Percentiles rank a stretch among this genome's conserved stretches.
Evolutionary conservation across 2,113 vertebrate species (phyloP).

Genomic region (Nesoenas mayeri): DNA sequence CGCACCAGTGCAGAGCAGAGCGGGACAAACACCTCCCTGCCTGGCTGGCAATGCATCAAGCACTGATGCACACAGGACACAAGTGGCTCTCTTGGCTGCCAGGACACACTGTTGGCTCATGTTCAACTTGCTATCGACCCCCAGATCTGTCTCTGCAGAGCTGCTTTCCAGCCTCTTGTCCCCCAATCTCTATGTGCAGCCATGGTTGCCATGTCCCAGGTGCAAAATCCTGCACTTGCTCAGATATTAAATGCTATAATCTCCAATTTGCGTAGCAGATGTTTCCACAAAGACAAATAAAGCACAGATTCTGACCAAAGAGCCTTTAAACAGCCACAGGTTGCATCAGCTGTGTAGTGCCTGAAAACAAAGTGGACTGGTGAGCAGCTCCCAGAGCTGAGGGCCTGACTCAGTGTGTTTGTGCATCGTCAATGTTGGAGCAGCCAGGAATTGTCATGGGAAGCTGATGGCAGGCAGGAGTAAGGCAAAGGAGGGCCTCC

Average conservation of each 20-base stretch:
- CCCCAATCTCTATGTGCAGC: too few relatives aligned
- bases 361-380: not conserved
- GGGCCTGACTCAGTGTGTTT: accelerated
- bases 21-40: too few relatives aligned
- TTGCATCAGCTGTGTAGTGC: not conserved
- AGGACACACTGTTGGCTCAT: too few relatives aligned
- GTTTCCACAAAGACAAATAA: not conserved
- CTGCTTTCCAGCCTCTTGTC: too few relatives aligned
- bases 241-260: not conserved
- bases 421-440: not conserved
- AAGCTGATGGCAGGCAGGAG: not conserved
- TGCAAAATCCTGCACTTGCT: too few relatives aligned
- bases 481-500: not conserved
- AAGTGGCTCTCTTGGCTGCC: too few relatives aligned
- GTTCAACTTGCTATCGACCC: too few relatives aligned
- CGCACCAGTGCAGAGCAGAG: too few relatives aligned
- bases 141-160: too few relatives aligned
- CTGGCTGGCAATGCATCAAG: too few relatives aligned
- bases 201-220: too few relatives aligned
- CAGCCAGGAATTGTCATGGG: not conserved
- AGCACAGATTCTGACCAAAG: not conserved
- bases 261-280: not conserved
- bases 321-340: not conserved
- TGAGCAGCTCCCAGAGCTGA: not conserved
- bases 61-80: too few relatives aligned